Evolutionary conservation across 2,113 vertebrate species (phyloP).

Genomic region (Halichoeres trimaculatus): DNA sequence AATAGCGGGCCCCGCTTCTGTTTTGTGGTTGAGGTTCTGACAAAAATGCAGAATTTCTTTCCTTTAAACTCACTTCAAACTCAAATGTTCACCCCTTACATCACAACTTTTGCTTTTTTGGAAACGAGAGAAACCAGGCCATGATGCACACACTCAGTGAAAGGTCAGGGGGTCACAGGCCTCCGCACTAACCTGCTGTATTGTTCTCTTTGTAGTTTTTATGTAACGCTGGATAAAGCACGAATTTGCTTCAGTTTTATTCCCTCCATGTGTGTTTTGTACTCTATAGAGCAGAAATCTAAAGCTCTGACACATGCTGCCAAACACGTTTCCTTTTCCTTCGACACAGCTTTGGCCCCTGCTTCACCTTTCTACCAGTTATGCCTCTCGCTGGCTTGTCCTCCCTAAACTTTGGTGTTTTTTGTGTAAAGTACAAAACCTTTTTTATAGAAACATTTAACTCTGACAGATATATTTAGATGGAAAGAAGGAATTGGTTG

Average conservation of each 20-base stretch:
- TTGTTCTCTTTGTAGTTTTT: conserved; percentile 41
- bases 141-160: conserved; percentile 6
- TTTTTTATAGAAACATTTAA: background rate
- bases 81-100: background rate
- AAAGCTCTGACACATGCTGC: conserved; percentile 10
- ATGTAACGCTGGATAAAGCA: conserved; percentile 6
- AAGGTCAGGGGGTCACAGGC: conserved; percentile 47
- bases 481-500: conserved; percentile 1
- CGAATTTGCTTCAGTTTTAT: background rate
- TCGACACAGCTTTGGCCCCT: conserved; percentile 41
- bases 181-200: conserved; percentile 6
- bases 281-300: background rate
- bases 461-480: background rate
- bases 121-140: conserved; percentile 22
- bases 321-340: conserved; percentile 9
- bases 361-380: conserved; percentile 35
- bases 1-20: background rate
- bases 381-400: background rate
- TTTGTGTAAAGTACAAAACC: background rate
- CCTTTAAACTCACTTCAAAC: background rate
- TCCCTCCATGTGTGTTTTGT: background rate
- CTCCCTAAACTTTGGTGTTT: conserved; percentile 16
- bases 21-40: background rate
- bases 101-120: background rate
- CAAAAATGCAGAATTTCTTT: background rate